Percentiles rank a stretch among this genome's conserved stretches.
Conservation (phyloP, 2,888 invertebrate genomes). For the Tipula vernalis region DNA sequence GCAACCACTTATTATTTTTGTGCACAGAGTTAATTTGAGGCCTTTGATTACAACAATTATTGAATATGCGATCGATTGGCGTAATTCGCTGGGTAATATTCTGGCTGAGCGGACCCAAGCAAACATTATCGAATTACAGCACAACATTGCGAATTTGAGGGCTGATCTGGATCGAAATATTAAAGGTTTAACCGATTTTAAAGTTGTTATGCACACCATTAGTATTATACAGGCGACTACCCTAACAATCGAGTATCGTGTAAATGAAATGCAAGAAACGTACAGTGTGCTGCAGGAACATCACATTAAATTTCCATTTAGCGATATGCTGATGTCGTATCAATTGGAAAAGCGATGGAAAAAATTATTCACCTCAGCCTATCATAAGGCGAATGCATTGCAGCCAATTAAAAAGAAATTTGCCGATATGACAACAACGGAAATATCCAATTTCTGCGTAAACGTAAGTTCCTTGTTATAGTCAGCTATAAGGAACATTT, state of each 20-base stretch:
- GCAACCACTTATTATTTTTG: not conserved
- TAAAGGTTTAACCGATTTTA: conserved; percentile 67
- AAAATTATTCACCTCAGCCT: conserved; percentile 49
- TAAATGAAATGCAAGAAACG: conserved; percentile 60
- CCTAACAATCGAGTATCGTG: conserved; percentile 64
- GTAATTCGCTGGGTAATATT: conserved; percentile 54
- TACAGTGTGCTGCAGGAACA: conserved; percentile 64
- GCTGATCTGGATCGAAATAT: conserved; percentile 62
- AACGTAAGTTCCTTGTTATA: conserved; percentile 25
- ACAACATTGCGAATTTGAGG: conserved; percentile 56
- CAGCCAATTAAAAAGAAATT: conserved; percentile 79
- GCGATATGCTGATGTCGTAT: conserved; percentile 37
- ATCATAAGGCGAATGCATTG: conserved; percentile 54
- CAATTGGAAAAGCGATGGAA: conserved; percentile 57
- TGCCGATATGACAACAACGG: conserved; percentile 61
- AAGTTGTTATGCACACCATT: conserved; percentile 74
- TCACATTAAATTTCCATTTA: conserved; percentile 41
- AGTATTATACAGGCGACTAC: conserved; percentile 59
- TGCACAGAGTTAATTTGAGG: conserved; percentile 50
- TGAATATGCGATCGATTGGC: conserved; percentile 70
- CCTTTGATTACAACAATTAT: conserved; percentile 58
- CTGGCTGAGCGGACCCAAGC: conserved; percentile 52
- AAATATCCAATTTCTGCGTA: conserved; percentile 42
- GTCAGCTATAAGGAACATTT: too few species aligned
- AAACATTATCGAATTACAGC: conserved; percentile 54